Percentiles rank a stretch among this genome's conserved stretches.
These are phyloP conservation scores for Pardalotus punctatus DNA, from an alignment of 2,113 vertebrate species.

Conservation along the genomic window DNA sequence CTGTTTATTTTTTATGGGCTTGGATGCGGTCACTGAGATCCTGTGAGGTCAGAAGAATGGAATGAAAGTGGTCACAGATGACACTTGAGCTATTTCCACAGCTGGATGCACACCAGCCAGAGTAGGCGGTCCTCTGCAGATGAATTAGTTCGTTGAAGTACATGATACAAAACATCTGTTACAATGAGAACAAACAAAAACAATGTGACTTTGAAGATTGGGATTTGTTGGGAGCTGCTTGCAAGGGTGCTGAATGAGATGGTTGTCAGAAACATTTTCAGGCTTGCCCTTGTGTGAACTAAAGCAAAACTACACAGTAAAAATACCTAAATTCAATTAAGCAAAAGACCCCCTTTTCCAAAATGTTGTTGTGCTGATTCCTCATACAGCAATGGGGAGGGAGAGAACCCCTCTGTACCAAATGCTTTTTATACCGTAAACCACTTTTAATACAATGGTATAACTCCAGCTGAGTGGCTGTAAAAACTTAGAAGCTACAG, in stretches of 20 bases:
- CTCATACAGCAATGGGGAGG: background rate
- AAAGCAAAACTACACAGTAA: conserved; percentile 37
- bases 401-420: background rate
- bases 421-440: conserved; percentile 21
- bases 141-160: conserved; percentile 68
- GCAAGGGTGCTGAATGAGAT: conserved; percentile 27
- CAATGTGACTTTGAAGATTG: conserved; percentile 72
- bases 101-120: conserved; percentile 72
- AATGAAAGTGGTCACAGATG: conserved; percentile 70
- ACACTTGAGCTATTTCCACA: conserved; percentile 76
- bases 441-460: conserved; percentile 8
- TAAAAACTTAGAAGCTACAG: conserved; percentile 36
- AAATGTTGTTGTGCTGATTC: background rate
- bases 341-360: background rate
- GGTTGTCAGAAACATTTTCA: conserved; percentile 49
- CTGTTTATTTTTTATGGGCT: conserved; percentile 71
- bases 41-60: conserved; percentile 75
- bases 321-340: conserved; percentile 11
- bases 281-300: conserved; percentile 60
- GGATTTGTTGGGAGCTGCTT: conserved; percentile 51
- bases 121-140: conserved; percentile 66
- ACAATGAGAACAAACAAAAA: conserved; percentile 66
- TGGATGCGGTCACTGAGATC: conserved; percentile 71
- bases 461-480: conserved; percentile 39
- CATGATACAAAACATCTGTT: conserved; percentile 78